A percentile compares a stretch with the other conserved stretches of the same genome.
phyloP scores from a whole-genome alignment of 92 coral and sea anemone species.

The Palythoa grandiflora region DNA sequence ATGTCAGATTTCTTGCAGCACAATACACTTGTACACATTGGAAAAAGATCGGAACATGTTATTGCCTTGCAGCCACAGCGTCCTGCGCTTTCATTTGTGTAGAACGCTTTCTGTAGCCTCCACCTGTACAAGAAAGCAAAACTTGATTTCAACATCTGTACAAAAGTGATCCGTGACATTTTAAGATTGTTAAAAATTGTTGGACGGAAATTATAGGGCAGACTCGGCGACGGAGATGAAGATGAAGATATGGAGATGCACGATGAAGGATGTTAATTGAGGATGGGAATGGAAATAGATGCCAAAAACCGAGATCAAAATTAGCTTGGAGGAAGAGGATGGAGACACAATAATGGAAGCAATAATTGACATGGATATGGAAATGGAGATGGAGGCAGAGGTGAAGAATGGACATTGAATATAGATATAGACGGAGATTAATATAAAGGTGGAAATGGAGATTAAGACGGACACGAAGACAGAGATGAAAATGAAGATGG shows the following conservation, averaged over 20 bases:
- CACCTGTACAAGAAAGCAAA: background rate
- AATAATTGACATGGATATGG: too few species aligned
- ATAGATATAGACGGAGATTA: background rate
- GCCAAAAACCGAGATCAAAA: too few species aligned
- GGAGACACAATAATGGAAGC: too few species aligned
- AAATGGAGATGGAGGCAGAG: too few species aligned
- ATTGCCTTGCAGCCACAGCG: constrained; percentile 24
- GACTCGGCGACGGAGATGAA: too few species aligned
- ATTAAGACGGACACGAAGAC: background rate
- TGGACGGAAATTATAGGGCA: background rate
- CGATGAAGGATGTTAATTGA: too few species aligned
- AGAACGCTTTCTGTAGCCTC: constrained; percentile 27
- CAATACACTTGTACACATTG: background rate
- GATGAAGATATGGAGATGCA: too few species aligned
- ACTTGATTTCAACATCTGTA: background rate
- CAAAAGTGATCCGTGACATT: background rate
- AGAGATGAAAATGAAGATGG: background rate
- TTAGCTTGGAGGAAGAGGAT: too few species aligned
- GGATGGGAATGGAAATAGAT: too few species aligned
- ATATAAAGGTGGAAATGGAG: background rate
- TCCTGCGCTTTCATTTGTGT: constrained; percentile 23
- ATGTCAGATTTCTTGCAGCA: constrained; percentile 4
- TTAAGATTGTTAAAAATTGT: background rate
- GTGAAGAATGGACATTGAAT: background rate
- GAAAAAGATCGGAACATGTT: constrained; percentile 18